Evolutionary conservation across 2,888 invertebrate genomes (phyloP).

Genomic region (Gandaritis pyraliata): DNA sequence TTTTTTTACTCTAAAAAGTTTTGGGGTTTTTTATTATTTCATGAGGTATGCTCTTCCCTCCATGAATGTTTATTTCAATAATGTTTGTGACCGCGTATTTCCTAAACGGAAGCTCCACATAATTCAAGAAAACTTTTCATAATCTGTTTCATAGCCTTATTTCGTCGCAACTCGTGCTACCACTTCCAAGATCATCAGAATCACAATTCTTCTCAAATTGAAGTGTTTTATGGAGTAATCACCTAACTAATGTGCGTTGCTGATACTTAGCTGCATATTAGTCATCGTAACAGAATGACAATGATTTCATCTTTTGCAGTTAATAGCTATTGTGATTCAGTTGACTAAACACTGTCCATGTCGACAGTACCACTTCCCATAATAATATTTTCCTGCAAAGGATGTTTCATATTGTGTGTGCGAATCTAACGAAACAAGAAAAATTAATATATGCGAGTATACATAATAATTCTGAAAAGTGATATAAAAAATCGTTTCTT

Average conservation of each 20-base stretch:
- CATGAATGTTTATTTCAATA: too few relatives aligned
- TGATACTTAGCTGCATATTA: slow-evolving; percentile 19
- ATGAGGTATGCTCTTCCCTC: too few relatives aligned
- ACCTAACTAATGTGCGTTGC: neutral
- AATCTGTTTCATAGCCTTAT: too few relatives aligned
- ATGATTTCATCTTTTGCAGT: slow-evolving; percentile 36
- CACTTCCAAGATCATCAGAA: too few relatives aligned
- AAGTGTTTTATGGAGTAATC: too few relatives aligned
- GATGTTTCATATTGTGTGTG: slow-evolving; percentile 6
- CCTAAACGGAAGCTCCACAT: too few relatives aligned
- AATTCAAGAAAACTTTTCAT: too few relatives aligned
- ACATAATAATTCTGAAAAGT: neutral
- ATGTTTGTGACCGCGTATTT: too few relatives aligned
- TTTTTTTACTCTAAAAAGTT: too few relatives aligned
- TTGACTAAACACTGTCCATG: slow-evolving; percentile 57
- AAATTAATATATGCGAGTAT: slow-evolving; percentile 10
- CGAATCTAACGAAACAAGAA: slow-evolving; percentile 6
- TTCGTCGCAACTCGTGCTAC: too few relatives aligned
- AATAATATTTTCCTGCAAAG: slow-evolving; percentile 31
- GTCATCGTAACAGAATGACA: slow-evolving; percentile 33
- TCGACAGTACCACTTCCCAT: slow-evolving; percentile 45
- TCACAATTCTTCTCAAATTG: too few relatives aligned
- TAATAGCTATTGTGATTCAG: slow-evolving; percentile 41
- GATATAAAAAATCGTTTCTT: neutral
- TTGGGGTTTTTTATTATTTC: too few relatives aligned